Evolutionary conservation across 2,113 vertebrate genomes (phyloP), one percentile per base, ranked within the genome.

Genomic region (Oncorhynchus nerka): DNA sequence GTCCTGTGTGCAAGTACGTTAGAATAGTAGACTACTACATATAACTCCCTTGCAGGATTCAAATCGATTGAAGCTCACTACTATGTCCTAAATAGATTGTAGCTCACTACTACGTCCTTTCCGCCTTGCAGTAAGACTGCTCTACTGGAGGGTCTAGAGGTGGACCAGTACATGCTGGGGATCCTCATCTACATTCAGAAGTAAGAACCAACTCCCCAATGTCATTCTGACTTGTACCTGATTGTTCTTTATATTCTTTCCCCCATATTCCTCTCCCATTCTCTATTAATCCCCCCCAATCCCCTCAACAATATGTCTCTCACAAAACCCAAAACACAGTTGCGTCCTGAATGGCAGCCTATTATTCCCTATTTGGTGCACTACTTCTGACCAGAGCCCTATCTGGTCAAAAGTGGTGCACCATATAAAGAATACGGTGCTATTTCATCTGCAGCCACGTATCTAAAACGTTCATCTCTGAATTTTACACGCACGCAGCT

Each of bases 131-230:
- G 97, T 94, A 97, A 97, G 87, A 97, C 97, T 0, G 97, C 97
- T 2, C 84, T 98, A 79, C 85, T 98, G 87, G 97, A 98, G 69
- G 97, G 97, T 5, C 91, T 98, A 81, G 97, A 98, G 80, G 96
- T 98, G 81, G 97, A 98, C 83, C 97, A 98, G 90, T 98, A 98
- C 89, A 97, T 98, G 96, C 83, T 98, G 84, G 97, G 96, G 28
- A 96, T 97, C 79, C 94, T 98, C 73, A 95, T 96, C 85, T 97
- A 97, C 81, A 96, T 98, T 68, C 97, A 98, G 75, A 97, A 95
- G 97, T 97, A 89, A 95, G 95, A 76, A 11, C 57, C 24, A 24
- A 13, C 24, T 28, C 75, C 9, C 26, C 7, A 12, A 3, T 26
- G 19, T 71, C 65, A 45, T 11, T 1, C 5, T 62, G 65, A 55